phyloP scores from a whole-genome alignment of 1,140 invertebrate species.

The Potamilus streckersoni region DNA sequence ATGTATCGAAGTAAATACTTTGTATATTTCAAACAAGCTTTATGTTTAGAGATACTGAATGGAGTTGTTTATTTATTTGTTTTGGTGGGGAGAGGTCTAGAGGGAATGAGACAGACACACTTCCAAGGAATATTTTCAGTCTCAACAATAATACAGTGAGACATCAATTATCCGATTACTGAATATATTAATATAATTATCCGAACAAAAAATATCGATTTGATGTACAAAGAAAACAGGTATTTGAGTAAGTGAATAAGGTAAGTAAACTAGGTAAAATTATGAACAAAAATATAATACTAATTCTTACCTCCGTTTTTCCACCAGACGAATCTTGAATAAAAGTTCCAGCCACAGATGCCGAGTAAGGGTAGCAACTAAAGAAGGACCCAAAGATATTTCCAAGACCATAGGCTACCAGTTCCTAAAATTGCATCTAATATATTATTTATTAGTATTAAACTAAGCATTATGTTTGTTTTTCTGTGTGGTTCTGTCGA shows the following conservation, averaged over 20 bases:
- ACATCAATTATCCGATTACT: too few species aligned
- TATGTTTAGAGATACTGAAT: too few species aligned
- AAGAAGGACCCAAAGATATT: constrained; percentile 62
- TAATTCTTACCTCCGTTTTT: constrained; percentile 64
- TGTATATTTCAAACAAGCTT: too few species aligned
- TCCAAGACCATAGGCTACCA: constrained; percentile 59
- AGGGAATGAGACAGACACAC: neutral
- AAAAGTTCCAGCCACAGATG: constrained; percentile 70
- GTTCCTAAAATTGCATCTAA: constrained; percentile 39
- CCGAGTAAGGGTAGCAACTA: constrained; percentile 69
- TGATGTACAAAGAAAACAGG: neutral
- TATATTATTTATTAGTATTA: too few species aligned
- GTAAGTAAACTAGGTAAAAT: neutral
- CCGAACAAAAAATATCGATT: neutral
- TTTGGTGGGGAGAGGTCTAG: neutral
- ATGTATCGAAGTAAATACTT: too few species aligned
- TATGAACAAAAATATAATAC: neutral
- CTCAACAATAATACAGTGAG: too few species aligned
- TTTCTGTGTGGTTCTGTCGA: too few species aligned
- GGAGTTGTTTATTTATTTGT: too few species aligned
- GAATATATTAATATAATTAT: too few species aligned
- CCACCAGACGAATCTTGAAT: constrained; percentile 70
- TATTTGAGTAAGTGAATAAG: neutral
- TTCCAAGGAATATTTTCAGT: too few species aligned
- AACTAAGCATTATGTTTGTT: too few species aligned